Evolutionary conservation across 2,113 vertebrate species (phyloP), one percentile per base, ranked within the genome.

Genomic region (Phylloscopus trochilus): DNA sequence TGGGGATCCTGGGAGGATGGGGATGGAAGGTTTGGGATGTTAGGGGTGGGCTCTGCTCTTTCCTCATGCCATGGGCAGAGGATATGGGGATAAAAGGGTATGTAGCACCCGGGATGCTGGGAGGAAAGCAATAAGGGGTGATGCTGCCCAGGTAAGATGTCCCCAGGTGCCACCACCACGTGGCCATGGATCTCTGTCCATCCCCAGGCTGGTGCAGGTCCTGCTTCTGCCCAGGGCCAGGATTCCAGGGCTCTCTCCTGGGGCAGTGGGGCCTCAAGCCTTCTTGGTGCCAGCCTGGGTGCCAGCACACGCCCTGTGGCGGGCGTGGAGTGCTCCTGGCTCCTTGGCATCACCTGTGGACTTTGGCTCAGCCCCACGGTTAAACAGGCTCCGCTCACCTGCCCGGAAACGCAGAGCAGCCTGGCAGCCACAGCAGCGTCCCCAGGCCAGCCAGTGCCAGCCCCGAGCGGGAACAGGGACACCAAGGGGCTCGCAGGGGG

Each of bases 321-420:
- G 3, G 91, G 87, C 2, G 83, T 53, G 91, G 94, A 73, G 68
- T 1, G 11, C 58, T 66, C 44, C 53, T 3, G 21, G 59, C 68
- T 83, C 58, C 39, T 24, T 7, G 10, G 81, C 80, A 46, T 87
- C 47, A 21, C 78, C 85, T 10, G 33, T 93, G 94, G 94, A 97
- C 95, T 96, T 96, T 96, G 96, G 70, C 90, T 96, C 94, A 80
- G 5, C 67, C 66, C 53, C 5, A 2, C 0, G 72, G 79, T 90
- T 58, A 41, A 94, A 96, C 47, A 46, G 72, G 77, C 91, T 52
- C 88, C 0, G 4, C 47, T 51, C 49, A 49, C 67, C 82, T 8
- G 67, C 84, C 81, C 66, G 80, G 94, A 95, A 95, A n/a, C 53
- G 0, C 93, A 90, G 66, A 91, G 5, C 70, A 2, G 4, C 93